A percentile compares a stretch with the other conserved stretches of the same genome.
Evolutionary conservation across 1,140 invertebrate genomes (phyloP).

Genomic region (Arion vulgaris): DNA sequence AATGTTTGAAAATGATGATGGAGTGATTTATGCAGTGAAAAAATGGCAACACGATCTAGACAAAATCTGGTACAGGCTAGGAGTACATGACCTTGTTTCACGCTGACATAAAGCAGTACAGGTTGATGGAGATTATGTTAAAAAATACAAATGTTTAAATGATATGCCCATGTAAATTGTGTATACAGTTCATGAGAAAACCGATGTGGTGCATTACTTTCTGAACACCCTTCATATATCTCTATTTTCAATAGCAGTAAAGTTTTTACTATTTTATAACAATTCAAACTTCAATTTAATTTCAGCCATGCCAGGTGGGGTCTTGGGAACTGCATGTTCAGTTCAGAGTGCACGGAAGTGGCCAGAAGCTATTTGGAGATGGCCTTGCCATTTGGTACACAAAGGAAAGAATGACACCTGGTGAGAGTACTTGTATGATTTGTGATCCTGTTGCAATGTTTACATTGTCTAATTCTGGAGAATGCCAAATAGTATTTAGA

Average conservation of each 20-base stretch:
- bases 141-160: not conserved
- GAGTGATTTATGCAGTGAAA: not conserved
- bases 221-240: no score
- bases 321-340: slow-evolving; percentile 98
- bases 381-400: slow-evolving; percentile 98
- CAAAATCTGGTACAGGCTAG: not conserved
- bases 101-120: not conserved
- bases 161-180: no score
- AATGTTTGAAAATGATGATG: not conserved
- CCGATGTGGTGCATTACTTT: no score
- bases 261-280: no score
- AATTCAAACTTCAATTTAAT: not conserved
- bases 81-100: not conserved
- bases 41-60: not conserved
- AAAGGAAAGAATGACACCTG: slow-evolving; percentile 87
- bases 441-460: not conserved
- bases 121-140: not conserved
- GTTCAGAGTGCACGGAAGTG: slow-evolving; percentile 96
- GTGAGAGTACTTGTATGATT: slow-evolving; percentile 53
- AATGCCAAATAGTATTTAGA: no score
- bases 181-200: no score
- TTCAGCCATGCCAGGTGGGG: slow-evolving; percentile 83
- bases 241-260: no score
- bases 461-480: no score
- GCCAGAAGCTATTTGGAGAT: slow-evolving; percentile 96